These are phyloP conservation scores for Rissa tridactyla DNA, from an alignment of 2,113 vertebrate species.

Conservation along the genomic window DNA sequence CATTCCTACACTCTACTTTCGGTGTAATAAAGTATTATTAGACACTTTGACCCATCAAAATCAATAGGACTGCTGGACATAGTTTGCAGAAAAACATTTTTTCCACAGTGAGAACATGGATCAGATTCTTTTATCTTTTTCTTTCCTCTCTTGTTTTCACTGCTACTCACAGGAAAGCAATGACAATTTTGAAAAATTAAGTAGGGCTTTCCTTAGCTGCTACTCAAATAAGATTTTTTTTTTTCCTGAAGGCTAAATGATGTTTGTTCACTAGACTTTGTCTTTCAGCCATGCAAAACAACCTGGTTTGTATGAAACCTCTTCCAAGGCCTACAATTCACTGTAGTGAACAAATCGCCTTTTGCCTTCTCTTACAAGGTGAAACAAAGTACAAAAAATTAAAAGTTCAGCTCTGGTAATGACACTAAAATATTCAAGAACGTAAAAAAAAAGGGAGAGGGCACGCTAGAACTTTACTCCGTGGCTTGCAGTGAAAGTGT, in stretches of 20 bases:
- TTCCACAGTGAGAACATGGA: background rate
- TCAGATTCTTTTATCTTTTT: background rate
- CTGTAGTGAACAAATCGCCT: background rate
- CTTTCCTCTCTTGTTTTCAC: background rate
- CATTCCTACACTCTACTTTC: background rate
- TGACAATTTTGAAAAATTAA: conserved; percentile 1
- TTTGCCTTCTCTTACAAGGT: conserved; percentile 14
- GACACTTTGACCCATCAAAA: background rate
- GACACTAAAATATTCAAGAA: conserved; percentile 62
- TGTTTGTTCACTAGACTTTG: background rate
- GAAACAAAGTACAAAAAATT: conserved; percentile 19
- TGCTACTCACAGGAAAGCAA: background rate
- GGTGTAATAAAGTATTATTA: background rate
- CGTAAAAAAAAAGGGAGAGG: background rate
- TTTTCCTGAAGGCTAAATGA: background rate
- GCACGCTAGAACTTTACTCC: conserved; percentile 14
- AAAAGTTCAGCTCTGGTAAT: conserved; percentile 26
- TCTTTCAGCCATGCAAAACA: conserved; percentile 1
- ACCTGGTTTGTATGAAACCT: background rate
- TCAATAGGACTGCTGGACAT: background rate
- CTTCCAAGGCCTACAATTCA: background rate
- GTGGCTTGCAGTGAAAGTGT: conserved; percentile 38
- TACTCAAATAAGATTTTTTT: background rate
- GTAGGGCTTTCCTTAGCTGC: background rate
- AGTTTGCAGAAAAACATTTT: background rate